Percentiles rank a stretch among this genome's conserved stretches.
Evolutionary conservation across 1,140 invertebrate species (phyloP).

Genomic region (Macrostomum lignano): DNA sequence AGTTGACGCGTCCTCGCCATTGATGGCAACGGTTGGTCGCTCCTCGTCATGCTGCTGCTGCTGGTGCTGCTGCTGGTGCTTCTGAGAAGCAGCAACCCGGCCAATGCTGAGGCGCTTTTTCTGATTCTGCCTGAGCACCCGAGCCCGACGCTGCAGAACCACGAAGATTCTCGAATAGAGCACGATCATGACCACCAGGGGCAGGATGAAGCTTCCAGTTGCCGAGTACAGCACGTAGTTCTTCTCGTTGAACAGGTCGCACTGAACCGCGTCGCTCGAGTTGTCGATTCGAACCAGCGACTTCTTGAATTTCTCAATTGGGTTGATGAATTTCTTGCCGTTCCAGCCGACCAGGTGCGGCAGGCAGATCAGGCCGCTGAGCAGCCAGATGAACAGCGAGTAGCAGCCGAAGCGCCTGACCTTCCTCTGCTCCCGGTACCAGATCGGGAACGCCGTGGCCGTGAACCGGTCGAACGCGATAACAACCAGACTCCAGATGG

Average conservation of each 20-base stretch:
- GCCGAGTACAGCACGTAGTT: conserved; percentile 84
- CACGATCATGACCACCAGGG: conserved; percentile 78
- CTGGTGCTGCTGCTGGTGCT: too few species aligned
- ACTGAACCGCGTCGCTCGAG: conserved; percentile 14
- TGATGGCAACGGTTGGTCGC: too few species aligned
- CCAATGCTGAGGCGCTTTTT: too few species aligned
- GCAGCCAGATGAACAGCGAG: conserved; percentile 25
- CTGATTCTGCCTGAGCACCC: neutral
- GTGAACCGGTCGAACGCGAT: conserved; percentile 27
- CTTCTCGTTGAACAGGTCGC: conserved; percentile 28
- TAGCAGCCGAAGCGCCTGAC: conserved; percentile 16
- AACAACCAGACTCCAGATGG: conserved; percentile 26
- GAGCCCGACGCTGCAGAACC: conserved; percentile 20
- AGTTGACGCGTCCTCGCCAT: too few species aligned
- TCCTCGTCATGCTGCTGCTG: too few species aligned
- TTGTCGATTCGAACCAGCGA: conserved; percentile 11
- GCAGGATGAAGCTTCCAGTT: conserved; percentile 73
- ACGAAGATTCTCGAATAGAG: conserved; percentile 82
- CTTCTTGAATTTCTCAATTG: neutral
- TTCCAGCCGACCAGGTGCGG: conserved; percentile 24
- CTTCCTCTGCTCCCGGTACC: conserved; percentile 21
- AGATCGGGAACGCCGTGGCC: conserved; percentile 26
- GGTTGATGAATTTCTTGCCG: conserved; percentile 3
- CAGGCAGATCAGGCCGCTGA: conserved; percentile 20
- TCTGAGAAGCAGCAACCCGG: too few species aligned